These are phyloP conservation scores for Lutjanus campechanus DNA, from an alignment of 2,797 vertebrate species.

Conservation along the genomic window DNA sequence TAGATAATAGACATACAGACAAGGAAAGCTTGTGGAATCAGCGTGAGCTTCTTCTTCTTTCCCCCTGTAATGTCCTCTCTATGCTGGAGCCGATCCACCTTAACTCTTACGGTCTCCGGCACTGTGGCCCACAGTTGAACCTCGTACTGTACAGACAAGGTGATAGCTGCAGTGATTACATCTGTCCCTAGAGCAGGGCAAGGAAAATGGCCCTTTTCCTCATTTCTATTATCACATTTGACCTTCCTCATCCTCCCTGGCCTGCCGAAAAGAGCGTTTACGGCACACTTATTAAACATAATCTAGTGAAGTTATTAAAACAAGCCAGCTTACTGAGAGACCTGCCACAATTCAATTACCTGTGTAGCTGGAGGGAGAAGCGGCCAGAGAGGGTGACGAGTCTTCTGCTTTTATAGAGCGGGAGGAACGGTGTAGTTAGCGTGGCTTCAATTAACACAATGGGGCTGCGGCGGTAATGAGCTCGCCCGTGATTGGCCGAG, in stretches of 20 bases:
- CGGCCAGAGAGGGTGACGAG: constrained; percentile 74
- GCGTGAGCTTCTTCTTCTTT: not conserved
- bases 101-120: constrained; percentile 20
- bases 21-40: constrained; percentile 29
- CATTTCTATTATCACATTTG: constrained; percentile 86
- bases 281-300: constrained; percentile 88
- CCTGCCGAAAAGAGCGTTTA: constrained; percentile 84
- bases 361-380: constrained; percentile 86
- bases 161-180: constrained; percentile 77
- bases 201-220: constrained; percentile 73
- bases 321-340: constrained; percentile 86
- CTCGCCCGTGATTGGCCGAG: constrained; percentile 74
- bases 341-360: constrained; percentile 89
- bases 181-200: constrained; percentile 76
- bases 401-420: constrained; percentile 80
- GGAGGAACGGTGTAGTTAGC: constrained; percentile 78
- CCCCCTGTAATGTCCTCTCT: not conserved
- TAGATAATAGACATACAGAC: not conserved
- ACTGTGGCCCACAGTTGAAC: constrained; percentile 73
- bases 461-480: constrained; percentile 82
- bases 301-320: constrained; percentile 90
- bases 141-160: constrained; percentile 60
- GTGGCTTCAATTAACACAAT: constrained; percentile 88
- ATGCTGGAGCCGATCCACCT: constrained; percentile 18
- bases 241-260: constrained; percentile 83